These are phyloP conservation scores for Macquaria australasica DNA, from an alignment of 2,113 vertebrate genomes.

Conservation along the genomic window DNA sequence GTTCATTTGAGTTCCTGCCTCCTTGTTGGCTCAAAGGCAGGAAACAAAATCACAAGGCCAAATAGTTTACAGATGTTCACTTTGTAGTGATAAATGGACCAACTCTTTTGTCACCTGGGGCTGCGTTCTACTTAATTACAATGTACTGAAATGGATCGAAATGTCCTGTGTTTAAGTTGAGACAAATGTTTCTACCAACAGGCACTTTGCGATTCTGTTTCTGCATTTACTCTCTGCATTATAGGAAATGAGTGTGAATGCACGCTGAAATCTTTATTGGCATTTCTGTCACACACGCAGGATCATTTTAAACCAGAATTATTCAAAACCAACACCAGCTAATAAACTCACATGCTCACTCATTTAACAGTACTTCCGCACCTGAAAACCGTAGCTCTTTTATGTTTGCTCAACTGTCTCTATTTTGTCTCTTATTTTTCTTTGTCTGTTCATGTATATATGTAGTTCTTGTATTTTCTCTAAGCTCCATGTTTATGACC, in stretches of 20 bases:
- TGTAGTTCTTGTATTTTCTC: conserved; percentile 46
- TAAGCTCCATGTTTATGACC: conserved; percentile 28
- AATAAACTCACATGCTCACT: conserved; percentile 64
- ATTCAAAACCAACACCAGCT: conserved; percentile 75
- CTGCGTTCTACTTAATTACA: conserved; percentile 15
- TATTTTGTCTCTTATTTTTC: conserved; percentile 3
- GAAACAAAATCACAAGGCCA: conserved; percentile 33
- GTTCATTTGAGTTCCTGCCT: conserved; percentile 14
- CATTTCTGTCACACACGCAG: conserved; percentile 8
- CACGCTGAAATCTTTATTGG: conserved; percentile 11
- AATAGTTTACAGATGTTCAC: conserved; percentile 41
- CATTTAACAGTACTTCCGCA: conserved; percentile 33
- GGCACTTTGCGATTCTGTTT: conserved; percentile 6
- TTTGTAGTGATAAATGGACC: conserved; percentile 24
- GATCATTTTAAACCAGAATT: conserved; percentile 32
- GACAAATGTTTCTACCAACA: not conserved
- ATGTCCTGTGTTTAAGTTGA: not conserved
- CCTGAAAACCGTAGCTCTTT: conserved; percentile 36
- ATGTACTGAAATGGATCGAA: conserved; percentile 6
- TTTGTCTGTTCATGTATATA: conserved; percentile 53
- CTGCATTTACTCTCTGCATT: conserved; percentile 26
- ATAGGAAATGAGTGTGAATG: conserved; percentile 1
- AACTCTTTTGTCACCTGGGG: not conserved
- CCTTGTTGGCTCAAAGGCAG: conserved; percentile 25
- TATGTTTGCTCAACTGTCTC: conserved; percentile 40